Evolutionary conservation across 2,888 invertebrate genomes (phyloP).

Genomic region (Diploptera punctata): DNA sequence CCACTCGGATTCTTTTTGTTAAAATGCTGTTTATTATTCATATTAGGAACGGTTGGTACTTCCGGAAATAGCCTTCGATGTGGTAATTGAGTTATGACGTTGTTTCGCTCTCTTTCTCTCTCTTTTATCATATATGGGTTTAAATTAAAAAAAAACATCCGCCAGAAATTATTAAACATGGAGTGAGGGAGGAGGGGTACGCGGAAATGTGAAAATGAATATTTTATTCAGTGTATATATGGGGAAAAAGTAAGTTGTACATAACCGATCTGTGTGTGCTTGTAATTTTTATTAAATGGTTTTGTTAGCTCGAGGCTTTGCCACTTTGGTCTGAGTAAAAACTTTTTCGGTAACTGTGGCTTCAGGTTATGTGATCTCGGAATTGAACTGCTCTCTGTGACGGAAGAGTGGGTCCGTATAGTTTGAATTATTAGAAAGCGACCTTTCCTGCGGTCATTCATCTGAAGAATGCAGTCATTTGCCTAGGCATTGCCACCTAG

Average conservation of each 20-base stretch:
- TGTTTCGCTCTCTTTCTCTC: background rate
- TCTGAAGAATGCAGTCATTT: too few relatives aligned
- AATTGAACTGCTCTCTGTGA: background rate
- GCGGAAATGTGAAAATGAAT: conserved; percentile 10
- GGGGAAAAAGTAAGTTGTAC: background rate
- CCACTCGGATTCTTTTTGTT: too few relatives aligned
- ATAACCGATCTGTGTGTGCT: background rate
- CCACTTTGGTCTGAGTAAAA: background rate
- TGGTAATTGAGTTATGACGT: background rate
- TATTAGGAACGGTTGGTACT: background rate
- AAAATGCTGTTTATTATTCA: background rate
- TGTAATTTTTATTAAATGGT: conserved; percentile 4
- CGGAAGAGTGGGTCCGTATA: too few relatives aligned
- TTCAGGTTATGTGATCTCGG: background rate
- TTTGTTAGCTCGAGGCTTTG: background rate
- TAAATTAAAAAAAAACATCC: conserved; percentile 17
- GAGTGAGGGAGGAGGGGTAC: too few relatives aligned
- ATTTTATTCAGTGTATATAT: background rate
- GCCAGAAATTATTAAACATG: conserved; percentile 3
- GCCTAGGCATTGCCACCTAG: too few relatives aligned
- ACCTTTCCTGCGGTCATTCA: too few relatives aligned
- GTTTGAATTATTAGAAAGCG: too few relatives aligned
- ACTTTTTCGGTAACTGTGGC: background rate
- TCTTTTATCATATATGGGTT: too few relatives aligned
- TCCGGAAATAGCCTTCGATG: conserved; percentile 5